Evolutionary conservation across 2,888 invertebrate species (phyloP), one percentile per base, ranked within the genome.

Genomic region (Euspilapteryx auroguttella): DNA sequence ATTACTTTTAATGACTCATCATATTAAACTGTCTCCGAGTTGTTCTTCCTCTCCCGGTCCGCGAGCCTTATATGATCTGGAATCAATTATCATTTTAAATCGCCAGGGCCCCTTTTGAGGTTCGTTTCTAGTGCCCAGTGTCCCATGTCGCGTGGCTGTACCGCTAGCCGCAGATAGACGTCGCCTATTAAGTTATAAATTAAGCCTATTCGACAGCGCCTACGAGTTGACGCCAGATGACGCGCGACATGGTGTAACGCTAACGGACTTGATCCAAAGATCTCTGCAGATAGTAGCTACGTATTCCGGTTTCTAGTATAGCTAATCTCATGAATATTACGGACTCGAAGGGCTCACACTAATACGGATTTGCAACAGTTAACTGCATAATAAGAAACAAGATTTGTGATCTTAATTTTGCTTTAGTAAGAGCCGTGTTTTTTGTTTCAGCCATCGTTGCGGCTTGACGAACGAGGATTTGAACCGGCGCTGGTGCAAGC

Each of bases 401-500:
- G n/a, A n/a, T n/a, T n/a, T n/a, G n/a, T n/a, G n/a, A n/a, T n/a
- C n/a, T n/a, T n/a, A n/a, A n/a, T n/a, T n/a, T n/a, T n/a, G n/a
- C n/a, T n/a, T n/a, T n/a, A n/a, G n/a, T n/a, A n/a, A n/a, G n/a
- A n/a, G n/a, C n/a, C n/a, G n/a, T n/a, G 17, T 17, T 8, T 17
- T 54, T 65, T 62, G 53, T 79, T 79, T 34, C 76, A 89, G 89
- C 63, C 85, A 89, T 62, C 82, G 91, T 40, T 89, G 89, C 75
- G 89, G 89, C 28, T 64, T 92, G 54, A 87, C 87, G 47, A 89
- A 87, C 55, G 86, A 88, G 66, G 92, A 93, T 71, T 71, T 93
- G 55, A 93, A 93, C 69, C 80, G 91, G 41, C 81, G 87, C 32
- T 93, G 92, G 92, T 82, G 83, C 50, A 81, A 81, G 47, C 92